A percentile compares a stretch with the other conserved stretches of the same genome.
Evolutionary conservation across 2,113 vertebrate species (phyloP).

Genomic region (Etheostoma spectabile): DNA sequence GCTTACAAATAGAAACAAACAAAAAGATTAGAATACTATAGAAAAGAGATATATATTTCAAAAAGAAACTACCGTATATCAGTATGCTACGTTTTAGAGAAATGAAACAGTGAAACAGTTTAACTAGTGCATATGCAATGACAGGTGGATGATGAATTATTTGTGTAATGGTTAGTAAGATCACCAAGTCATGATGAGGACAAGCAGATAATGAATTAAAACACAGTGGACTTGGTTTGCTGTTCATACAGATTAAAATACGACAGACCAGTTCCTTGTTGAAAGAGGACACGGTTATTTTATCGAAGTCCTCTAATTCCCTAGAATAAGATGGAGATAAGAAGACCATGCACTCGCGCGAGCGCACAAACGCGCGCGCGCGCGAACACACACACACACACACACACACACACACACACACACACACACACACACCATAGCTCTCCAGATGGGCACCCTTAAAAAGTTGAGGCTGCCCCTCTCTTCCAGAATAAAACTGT

Average conservation of each 20-base stretch:
- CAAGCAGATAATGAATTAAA: not conserved
- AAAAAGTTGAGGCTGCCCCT: conserved; percentile 13
- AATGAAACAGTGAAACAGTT: not conserved
- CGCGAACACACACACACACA: not conserved
- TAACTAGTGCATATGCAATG: not conserved
- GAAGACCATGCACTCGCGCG: not conserved
- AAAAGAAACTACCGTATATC: not conserved
- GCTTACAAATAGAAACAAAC: not conserved
- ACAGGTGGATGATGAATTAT: not conserved
- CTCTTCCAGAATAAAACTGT: not conserved
- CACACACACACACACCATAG: not conserved
- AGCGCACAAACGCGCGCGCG: not conserved
- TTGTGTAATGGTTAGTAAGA: not conserved
- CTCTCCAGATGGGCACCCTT: not conserved
- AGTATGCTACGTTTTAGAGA: not conserved
- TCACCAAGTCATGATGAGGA: not conserved
- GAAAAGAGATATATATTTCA: not conserved
- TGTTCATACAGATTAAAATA: not conserved
- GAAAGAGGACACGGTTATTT: not conserved
- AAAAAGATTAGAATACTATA: not conserved
- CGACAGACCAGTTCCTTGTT: not conserved
- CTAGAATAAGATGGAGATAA: not conserved
- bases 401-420: not conserved
- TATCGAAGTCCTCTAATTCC: not conserved
- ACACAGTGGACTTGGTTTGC: not conserved